phyloP scores from a whole-genome alignment of 2,113 vertebrate genomes.

The Entomyzon cyanotis region DNA sequence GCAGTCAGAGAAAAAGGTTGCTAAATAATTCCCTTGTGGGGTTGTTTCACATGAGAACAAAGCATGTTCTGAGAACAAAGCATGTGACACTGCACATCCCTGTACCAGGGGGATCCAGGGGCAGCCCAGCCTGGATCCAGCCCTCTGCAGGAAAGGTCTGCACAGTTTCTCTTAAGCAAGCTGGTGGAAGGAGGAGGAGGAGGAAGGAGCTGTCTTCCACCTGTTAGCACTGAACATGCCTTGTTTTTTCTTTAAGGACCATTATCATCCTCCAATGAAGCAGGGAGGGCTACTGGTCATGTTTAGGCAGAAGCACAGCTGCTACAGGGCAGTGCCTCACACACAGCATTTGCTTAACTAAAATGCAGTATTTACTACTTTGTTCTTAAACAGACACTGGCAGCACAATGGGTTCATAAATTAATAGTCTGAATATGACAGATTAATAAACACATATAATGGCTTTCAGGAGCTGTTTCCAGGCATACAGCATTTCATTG shows the following conservation, averaged over 20 bases:
- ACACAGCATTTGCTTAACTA: not conserved
- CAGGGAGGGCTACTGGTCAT: not conserved
- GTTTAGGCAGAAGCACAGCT: not conserved
- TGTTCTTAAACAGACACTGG: not conserved
- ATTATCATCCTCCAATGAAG: fast-evolving
- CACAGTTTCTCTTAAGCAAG: not conserved
- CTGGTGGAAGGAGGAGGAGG: not conserved
- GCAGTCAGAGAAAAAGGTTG: not conserved
- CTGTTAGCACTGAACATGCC: fast-evolving
- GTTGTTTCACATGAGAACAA: not conserved
- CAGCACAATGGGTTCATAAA: not conserved
- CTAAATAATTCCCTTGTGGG: not conserved
- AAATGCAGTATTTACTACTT: not conserved
- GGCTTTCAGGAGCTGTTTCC: not conserved
- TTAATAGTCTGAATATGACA: not conserved
- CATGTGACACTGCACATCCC: not conserved
- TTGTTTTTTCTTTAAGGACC: not conserved
- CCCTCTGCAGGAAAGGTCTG: not conserved
- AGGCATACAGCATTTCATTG: not conserved
- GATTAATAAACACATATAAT: not conserved
- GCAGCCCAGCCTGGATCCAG: not conserved
- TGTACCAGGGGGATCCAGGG: not conserved
- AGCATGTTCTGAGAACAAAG: fast-evolving
- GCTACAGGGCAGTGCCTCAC: not conserved
- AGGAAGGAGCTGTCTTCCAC: not conserved